Conservation (phyloP, 2,113 vertebrate species). For the Crotalus helleri region DNA sequence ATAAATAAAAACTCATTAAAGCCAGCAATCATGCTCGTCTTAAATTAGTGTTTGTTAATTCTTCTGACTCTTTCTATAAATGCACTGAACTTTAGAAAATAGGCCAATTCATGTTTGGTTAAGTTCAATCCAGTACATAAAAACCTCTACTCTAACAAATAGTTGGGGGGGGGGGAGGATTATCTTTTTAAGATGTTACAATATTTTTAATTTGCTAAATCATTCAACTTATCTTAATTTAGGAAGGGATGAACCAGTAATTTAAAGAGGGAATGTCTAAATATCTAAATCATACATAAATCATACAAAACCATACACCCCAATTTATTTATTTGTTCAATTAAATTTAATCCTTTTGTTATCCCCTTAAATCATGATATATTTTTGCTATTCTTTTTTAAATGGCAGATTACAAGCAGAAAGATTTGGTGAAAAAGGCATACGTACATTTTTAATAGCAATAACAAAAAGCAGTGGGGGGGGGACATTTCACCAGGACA, state of each 20-base stretch:
- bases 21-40: background rate
- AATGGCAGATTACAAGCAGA: background rate
- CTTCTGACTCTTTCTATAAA: background rate
- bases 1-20: background rate
- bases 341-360: background rate
- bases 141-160: background rate
- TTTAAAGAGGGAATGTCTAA: background rate
- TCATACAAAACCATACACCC: background rate
- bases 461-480: background rate
- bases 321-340: background rate
- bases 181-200: background rate
- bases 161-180: background rate
- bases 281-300: background rate
- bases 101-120: background rate
- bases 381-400: background rate
- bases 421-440: background rate
- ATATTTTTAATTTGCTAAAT: background rate
- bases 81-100: background rate
- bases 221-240: background rate
- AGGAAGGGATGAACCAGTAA: background rate
- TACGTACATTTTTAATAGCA: background rate
- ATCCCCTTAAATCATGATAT: background rate
- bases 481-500: background rate
- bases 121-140: background rate
- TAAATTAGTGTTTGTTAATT: background rate